Percentiles rank a stretch among this genome's conserved stretches.
Conservation (phyloP, 2,797 vertebrate species). For the Melanotaenia pygmaea region DNA sequence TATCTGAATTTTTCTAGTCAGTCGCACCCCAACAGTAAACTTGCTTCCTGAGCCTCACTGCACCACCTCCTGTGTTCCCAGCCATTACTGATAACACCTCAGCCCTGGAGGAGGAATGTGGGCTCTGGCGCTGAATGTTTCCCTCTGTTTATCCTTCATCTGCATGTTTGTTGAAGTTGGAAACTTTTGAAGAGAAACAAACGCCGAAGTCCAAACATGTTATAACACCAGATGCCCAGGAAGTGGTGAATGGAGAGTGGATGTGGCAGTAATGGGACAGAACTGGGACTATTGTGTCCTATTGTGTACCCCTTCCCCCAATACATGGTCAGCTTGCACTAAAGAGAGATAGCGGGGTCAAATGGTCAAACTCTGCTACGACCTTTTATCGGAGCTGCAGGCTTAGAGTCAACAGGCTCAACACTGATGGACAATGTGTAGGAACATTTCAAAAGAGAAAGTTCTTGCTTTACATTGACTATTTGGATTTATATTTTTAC, state of each 20-base stretch:
- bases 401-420: slow-evolving; percentile 4
- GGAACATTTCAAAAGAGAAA: not conserved
- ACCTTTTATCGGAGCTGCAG: slow-evolving; percentile 25
- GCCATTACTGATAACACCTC: slow-evolving; percentile 26
- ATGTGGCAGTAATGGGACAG: slow-evolving; percentile 39
- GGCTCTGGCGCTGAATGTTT: slow-evolving; percentile 30
- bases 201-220: slow-evolving; percentile 18
- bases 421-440: not conserved
- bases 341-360: slow-evolving; percentile 25
- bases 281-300: slow-evolving; percentile 36
- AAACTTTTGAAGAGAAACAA: slow-evolving; percentile 53
- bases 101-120: slow-evolving; percentile 36
- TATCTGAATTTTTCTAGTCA: not conserved
- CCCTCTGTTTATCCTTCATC: slow-evolving; percentile 41
- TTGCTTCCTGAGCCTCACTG: slow-evolving; percentile 30
- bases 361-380: slow-evolving; percentile 42
- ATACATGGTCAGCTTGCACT: not conserved
- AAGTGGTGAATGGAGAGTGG: slow-evolving; percentile 44
- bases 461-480: too few species aligned
- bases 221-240: slow-evolving; percentile 48
- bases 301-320: slow-evolving; percentile 9
- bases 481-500: too few species aligned
- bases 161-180: slow-evolving; percentile 56
- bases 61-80: slow-evolving; percentile 29
- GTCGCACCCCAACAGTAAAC: not conserved